Base-by-base conservation (phyloP, 23 tunicate genomes). In the Pegea sp. region DNA sequence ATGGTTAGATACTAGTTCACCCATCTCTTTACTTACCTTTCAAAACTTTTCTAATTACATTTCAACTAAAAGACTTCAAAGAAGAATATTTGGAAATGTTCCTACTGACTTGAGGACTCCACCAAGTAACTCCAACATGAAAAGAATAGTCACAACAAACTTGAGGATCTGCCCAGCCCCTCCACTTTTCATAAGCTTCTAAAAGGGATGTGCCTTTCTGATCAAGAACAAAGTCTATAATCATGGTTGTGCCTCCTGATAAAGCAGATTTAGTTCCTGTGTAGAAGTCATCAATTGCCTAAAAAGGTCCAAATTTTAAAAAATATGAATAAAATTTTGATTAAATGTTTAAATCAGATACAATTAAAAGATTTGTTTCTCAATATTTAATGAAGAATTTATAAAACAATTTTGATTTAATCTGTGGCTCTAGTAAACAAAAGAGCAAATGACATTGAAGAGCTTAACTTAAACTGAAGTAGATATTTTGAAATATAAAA, bases 191-290 rank as follows among this genome's bases (percentile, higher is more conserved):
- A 51, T 72, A 81, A 8, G 79, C 80, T 30, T 81, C 94, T 21
- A 81, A 26, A 29, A 62, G 60, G 16, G 94, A 49, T 8, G 67
- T 74, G 33, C 77, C 77, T 34, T 81, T 81, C 44, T 72, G 81
- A 29, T 74, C 94, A 46, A 81, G 44, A 19, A 81, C 67, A 34
- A 81, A 81, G 49, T 81, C 94, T 4, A 72, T 34, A 43, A 81
- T 75, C 94, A 81, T 81, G 4, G 94, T 81, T 1, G 94, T 81
- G 27, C 94, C 94, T 7, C 94, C 94, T 34, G 94, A 54, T 22
- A 81, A 13, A 29, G 86, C 94, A 23, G 94, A 75, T 67, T 67
- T 66, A 2, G 94, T 81, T 29, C 94, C 94, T 48, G 76, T 66
- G 70, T 81, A 73, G 42, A 72, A 81, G 42, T 81, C 94, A 67